Evolutionary conservation across 2,888 invertebrate species (phyloP).

Genomic region (Ophioninae sp.): DNA sequence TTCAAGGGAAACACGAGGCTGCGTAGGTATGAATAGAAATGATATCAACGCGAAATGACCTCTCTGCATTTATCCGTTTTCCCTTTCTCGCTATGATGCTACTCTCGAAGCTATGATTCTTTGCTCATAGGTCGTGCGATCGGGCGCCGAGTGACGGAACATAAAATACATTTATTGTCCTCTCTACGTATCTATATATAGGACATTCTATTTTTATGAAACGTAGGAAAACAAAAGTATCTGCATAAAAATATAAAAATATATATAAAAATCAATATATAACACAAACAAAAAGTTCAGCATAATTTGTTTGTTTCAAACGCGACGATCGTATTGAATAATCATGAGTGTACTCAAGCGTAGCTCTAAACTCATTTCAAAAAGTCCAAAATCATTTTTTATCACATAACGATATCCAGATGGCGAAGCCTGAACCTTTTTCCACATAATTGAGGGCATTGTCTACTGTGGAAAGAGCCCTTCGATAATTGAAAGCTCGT

Average conservation of each 20-base stretch:
- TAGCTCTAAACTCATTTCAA: too few relatives aligned
- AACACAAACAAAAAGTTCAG: neutral
- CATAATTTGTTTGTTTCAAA: neutral
- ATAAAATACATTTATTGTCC: neutral
- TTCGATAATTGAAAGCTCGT: too few relatives aligned
- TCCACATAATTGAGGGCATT: too few relatives aligned
- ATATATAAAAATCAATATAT: neutral
- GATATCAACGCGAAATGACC: conserved; percentile 16
- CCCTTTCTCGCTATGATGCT: neutral
- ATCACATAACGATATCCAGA: too few relatives aligned
- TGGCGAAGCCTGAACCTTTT: too few relatives aligned
- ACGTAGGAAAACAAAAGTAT: neutral
- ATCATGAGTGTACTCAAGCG: too few relatives aligned
- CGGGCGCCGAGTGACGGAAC: neutral
- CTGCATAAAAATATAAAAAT: neutral
- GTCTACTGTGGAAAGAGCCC: too few relatives aligned
- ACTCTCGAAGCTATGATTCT: neutral
- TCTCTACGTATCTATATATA: neutral
- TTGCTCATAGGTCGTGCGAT: neutral
- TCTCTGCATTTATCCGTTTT: conserved; percentile 16
- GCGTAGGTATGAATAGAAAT: conserved; percentile 35
- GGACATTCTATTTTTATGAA: neutral
- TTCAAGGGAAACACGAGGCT: conserved; percentile 5
- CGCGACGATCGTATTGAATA: neutral
- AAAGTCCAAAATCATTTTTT: too few relatives aligned